phyloP scores from a whole-genome alignment of 2,113 vertebrate genomes.

The Turnix velox region DNA sequence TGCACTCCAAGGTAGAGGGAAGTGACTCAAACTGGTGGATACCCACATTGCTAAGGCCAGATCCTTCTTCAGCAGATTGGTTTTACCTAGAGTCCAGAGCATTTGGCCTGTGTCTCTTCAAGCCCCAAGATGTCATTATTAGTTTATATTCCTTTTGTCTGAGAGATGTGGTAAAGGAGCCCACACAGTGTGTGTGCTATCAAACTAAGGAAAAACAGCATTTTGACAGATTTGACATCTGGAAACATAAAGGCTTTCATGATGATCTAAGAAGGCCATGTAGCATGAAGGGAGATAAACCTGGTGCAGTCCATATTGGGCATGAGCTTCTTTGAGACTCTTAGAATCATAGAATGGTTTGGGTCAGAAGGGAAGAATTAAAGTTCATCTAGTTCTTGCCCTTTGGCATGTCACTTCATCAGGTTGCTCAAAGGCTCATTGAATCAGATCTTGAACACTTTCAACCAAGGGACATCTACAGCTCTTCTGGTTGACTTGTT shows the following conservation, averaged over 20 bases:
- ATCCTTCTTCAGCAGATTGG: neutral
- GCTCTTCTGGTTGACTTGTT: neutral
- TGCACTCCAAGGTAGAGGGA: neutral
- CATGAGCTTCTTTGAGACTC: neutral
- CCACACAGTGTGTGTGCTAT: neutral
- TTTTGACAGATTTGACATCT: neutral
- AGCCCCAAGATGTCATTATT: neutral
- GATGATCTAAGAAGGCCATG: neutral
- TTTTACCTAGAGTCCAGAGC: neutral
- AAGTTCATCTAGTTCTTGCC: neutral
- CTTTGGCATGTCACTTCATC: neutral
- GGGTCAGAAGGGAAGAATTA: neutral
- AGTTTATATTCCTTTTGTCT: neutral
- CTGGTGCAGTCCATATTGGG: neutral
- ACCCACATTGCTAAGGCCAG: neutral
- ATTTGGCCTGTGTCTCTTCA: neutral
- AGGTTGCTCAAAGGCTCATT: neutral
- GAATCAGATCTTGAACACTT: neutral
- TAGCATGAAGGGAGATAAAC: neutral
- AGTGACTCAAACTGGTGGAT: neutral
- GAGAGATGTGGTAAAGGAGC: accelerated
- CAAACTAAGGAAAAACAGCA: neutral
- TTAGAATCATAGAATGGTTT: neutral
- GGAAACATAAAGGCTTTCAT: neutral
- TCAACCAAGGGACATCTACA: neutral